A percentile compares a stretch with the other conserved stretches of the same genome.
phyloP scores from a whole-genome alignment of 2,797 vertebrate genomes.

The Sebastes kiyomatsui region DNA sequence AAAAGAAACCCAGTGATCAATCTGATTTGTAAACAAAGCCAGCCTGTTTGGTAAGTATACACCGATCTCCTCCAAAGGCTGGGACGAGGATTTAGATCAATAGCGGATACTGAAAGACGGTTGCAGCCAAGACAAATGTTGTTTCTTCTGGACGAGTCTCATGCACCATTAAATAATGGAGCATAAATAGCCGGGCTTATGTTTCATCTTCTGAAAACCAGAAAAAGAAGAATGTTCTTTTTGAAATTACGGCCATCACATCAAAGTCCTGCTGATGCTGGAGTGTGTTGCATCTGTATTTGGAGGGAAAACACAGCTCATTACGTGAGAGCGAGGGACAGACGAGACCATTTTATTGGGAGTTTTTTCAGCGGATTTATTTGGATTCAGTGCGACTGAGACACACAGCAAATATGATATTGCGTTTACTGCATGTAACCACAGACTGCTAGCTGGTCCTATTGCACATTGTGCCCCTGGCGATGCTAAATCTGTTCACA shows the following conservation, averaged over 20 bases:
- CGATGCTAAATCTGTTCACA: conserved; percentile 30
- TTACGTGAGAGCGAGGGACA: background rate
- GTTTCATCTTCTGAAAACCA: conserved; percentile 40
- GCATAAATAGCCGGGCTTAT: conserved; percentile 34
- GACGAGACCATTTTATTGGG: background rate
- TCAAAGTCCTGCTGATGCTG: conserved; percentile 40
- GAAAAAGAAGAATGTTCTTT: conserved; percentile 15
- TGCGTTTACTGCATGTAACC: conserved; percentile 25
- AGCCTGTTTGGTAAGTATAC: conserved; percentile 10
- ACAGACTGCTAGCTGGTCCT: background rate
- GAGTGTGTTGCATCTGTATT: background rate
- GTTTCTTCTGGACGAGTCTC: conserved; percentile 14
- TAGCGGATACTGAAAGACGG: conserved; percentile 28
- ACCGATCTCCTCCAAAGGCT: conserved; percentile 24
- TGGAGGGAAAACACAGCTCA: conserved; percentile 2
- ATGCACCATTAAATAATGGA: conserved; percentile 49
- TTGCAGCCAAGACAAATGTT: conserved; percentile 45
- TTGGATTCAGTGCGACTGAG: background rate
- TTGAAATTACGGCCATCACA: conserved; percentile 41
- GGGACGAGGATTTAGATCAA: conserved; percentile 39
- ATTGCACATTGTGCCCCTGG: background rate
- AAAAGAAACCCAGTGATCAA: conserved; percentile 53
- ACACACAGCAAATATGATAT: background rate
- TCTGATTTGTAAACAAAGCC: conserved; percentile 63
- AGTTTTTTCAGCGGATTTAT: background rate